Percentiles rank a stretch among this genome's conserved stretches.
phyloP scores from a whole-genome alignment of 2,797 vertebrate genomes.

The Harpagifer antarcticus region DNA sequence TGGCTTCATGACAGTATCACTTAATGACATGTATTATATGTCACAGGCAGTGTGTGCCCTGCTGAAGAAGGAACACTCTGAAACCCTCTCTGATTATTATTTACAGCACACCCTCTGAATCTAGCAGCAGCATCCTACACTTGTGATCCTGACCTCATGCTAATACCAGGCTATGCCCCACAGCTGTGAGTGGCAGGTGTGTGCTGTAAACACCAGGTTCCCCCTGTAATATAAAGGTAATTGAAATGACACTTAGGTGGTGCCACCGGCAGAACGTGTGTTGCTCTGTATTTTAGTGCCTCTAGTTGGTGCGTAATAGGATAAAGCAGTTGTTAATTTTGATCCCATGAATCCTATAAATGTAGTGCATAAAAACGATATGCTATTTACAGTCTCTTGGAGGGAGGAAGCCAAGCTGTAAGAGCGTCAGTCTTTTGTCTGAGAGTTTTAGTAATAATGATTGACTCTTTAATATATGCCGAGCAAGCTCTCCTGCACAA shows the following conservation, averaged over 20 bases:
- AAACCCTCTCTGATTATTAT: slow-evolving; percentile 20
- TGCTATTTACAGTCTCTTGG: slow-evolving; percentile 56
- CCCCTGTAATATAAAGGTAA: slow-evolving; percentile 64
- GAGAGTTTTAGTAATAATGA: slow-evolving; percentile 13
- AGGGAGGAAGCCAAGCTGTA: slow-evolving; percentile 5
- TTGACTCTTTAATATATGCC: slow-evolving; percentile 7
- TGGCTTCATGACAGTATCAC: background rate
- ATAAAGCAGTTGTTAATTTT: slow-evolving; percentile 72
- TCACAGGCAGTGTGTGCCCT: background rate
- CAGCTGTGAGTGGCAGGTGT: slow-evolving; percentile 59
- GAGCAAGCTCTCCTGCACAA: slow-evolving; percentile 9
- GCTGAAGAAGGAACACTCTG: background rate
- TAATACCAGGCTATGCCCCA: slow-evolving; percentile 60
- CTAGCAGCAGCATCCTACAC: slow-evolving; percentile 35
- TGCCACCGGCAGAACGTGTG: slow-evolving; percentile 27
- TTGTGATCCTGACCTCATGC: slow-evolving; percentile 32
- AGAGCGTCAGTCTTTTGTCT: slow-evolving; percentile 28
- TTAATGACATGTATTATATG: background rate
- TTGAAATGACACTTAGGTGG: slow-evolving; percentile 54
- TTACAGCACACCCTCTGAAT: slow-evolving; percentile 28
- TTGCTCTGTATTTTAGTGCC: slow-evolving; percentile 58
- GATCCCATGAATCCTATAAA: slow-evolving; percentile 71
- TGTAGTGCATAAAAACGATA: slow-evolving; percentile 45
- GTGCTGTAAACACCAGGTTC: slow-evolving; percentile 71
- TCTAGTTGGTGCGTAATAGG: slow-evolving; percentile 35